Evolutionary conservation across 1,140 invertebrate species (phyloP).

Genomic region (Aporrectodea caliginosa): DNA sequence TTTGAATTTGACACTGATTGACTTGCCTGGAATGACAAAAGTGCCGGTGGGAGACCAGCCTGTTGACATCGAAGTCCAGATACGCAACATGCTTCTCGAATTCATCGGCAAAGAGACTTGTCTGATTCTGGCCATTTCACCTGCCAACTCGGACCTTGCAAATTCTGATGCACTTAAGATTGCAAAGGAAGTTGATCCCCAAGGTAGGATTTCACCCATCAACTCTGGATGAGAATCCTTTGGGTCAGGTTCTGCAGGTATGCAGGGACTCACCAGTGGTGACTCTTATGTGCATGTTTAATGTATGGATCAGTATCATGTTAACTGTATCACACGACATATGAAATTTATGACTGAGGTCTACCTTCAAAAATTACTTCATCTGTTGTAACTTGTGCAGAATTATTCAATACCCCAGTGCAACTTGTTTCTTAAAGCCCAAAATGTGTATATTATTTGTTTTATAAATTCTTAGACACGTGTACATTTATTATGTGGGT

Average conservation of each 20-base stretch:
- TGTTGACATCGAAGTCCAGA: constrained; percentile 54
- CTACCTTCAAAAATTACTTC: too few species aligned
- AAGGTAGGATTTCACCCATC: constrained; percentile 51
- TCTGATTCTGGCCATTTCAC: constrained; percentile 60
- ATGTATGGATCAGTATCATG: not conserved
- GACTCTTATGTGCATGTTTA: too few species aligned
- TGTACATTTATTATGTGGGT: too few species aligned
- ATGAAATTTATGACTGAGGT: too few species aligned
- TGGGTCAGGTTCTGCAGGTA: not conserved
- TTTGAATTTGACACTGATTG: constrained; percentile 59
- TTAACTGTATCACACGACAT: not conserved
- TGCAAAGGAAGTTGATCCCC: constrained; percentile 60
- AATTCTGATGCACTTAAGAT: constrained; percentile 62
- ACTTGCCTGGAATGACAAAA: constrained; percentile 57
- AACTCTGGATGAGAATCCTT: not conserved
- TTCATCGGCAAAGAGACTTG: constrained; percentile 59
- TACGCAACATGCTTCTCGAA: constrained; percentile 54
- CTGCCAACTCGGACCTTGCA: constrained; percentile 60
- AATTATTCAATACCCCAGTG: not conserved
- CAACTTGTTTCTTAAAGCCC: not conserved
- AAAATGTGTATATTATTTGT: not conserved
- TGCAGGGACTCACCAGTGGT: too few species aligned
- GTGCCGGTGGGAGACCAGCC: constrained; percentile 57
- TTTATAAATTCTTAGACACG: not conserved
- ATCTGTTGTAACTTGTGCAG: not conserved